These are phyloP conservation scores for Caenorhabditis uteleia DNA, from an alignment of 2,888 invertebrate genomes.

Conservation along the genomic window DNA sequence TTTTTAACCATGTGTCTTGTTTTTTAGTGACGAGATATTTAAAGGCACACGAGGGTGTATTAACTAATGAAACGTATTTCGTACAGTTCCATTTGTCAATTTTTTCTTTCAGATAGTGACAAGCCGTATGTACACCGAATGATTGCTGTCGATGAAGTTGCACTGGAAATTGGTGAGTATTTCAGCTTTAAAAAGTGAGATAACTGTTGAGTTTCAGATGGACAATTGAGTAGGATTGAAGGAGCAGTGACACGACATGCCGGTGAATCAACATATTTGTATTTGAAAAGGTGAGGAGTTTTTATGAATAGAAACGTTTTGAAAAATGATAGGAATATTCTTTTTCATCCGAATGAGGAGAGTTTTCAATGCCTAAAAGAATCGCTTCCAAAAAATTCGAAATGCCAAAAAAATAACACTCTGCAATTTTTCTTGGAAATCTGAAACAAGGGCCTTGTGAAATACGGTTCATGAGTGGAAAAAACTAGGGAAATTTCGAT, in stretches of 20 bases:
- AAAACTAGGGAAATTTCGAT: no score
- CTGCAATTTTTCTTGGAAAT: no score
- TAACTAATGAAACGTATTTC: no score
- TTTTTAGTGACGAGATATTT: no score
- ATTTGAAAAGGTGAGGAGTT: constrained; percentile 38
- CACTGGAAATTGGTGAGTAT: constrained; percentile 56
- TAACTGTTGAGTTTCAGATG: constrained; percentile 28
- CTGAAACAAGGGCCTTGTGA: no score
- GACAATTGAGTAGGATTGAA: constrained; percentile 54
- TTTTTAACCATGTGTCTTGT: no score
- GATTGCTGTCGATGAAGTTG: constrained; percentile 66
- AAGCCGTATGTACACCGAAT: constrained; percentile 62
- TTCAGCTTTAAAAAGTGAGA: neutral
- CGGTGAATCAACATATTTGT: constrained; percentile 59
- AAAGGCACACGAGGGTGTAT: no score
- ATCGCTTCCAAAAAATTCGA: no score
- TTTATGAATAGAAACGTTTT: neutral
- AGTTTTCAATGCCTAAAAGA: no score
- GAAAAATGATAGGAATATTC: neutral
- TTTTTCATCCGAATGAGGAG: no score
- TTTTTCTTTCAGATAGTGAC: constrained; percentile 53
- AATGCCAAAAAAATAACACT: no score
- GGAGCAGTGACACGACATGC: constrained; percentile 50
- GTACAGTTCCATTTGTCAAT: constrained; percentile 2
- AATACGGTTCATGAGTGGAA: no score